Base-by-base conservation (phyloP, 2,113 vertebrate genomes). In the Nycticebus coucang region DNA sequence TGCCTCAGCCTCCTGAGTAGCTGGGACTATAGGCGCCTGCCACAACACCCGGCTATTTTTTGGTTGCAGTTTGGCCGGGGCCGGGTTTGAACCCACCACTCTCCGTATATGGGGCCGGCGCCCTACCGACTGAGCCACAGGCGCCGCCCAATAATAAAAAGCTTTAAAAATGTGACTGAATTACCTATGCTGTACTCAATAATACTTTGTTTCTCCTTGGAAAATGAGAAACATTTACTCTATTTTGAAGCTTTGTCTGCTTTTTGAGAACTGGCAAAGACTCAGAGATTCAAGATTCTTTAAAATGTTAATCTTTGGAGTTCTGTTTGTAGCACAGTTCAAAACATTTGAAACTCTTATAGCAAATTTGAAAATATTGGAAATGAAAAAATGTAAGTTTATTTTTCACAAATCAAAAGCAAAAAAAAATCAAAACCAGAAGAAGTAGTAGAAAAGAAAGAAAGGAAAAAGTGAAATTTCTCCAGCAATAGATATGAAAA, bases 241-340 rank as follows among this genome's bases (percentile, higher is more conserved):
- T 95, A 60, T 90, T 95, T 69, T 95, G n/a, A 95, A 92, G 66
- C 22, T 80, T 69, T 35, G 10, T 45, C 50, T 81, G 62, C 64
- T 93, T 90, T 80, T 93, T 71, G 33, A 55, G 95, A 95, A 77
- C 59, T 93, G 69, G 59, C 50, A 87, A 87, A 93, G 90, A 83
- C 24, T 87, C 89, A 96, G 30, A 75, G 57, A 69, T 5, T 2
- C 15, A 77, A 85, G 18, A 74, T 80, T 92, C 26, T 53, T 68
- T 66, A 85, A 68, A 68, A 82, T 82, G 11, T 1, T 81, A 66
- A 82, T 35, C 21, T 57, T 57, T 55, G 17, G 33, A 77, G 41
- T 53, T 93, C n/a, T 75, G 10, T 45, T 69, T 35, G 45, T 30
- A 81, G 81, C n/a, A 93, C 62, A 86, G 30, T 75, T 75, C 57